Evolutionary conservation across 2,797 vertebrate genomes (phyloP).

Genomic region (Typhlichthys subterraneus): DNA sequence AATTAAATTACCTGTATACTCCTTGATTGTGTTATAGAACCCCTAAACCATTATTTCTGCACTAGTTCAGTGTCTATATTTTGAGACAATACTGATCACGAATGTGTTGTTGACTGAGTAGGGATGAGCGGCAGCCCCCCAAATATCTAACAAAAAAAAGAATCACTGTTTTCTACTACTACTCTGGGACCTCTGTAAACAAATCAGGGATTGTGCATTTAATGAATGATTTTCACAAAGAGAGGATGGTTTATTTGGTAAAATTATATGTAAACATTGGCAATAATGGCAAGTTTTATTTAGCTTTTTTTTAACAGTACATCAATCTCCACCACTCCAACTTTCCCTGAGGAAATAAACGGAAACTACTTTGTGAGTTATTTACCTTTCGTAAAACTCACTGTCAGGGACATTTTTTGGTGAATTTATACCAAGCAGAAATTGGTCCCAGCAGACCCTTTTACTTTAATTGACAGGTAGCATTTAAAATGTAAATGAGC

Average conservation of each 20-base stretch:
- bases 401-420: background rate
- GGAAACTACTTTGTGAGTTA: background rate
- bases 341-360: background rate
- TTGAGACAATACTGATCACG: too few species aligned
- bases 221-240: constrained; percentile 11
- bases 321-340: background rate
- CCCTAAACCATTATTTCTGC: too few species aligned
- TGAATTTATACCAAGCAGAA: constrained; percentile 1
- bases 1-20: background rate
- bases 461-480: background rate
- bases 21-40: too few species aligned
- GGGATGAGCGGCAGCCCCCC: too few species aligned
- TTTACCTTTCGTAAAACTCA: constrained; percentile 5
- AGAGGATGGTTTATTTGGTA: background rate
- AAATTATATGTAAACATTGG: background rate
- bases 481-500: background rate
- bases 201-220: background rate
- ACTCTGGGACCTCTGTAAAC: too few species aligned
- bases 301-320: too few species aligned
- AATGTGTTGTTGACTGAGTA: too few species aligned
- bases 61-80: too few species aligned
- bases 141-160: too few species aligned
- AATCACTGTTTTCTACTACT: too few species aligned
- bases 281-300: too few species aligned
- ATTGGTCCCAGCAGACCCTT: background rate